Percentiles rank a stretch among this genome's conserved stretches.
Evolutionary conservation across 2,888 invertebrate genomes (phyloP).

Genomic region (Torymus tubicola): DNA sequence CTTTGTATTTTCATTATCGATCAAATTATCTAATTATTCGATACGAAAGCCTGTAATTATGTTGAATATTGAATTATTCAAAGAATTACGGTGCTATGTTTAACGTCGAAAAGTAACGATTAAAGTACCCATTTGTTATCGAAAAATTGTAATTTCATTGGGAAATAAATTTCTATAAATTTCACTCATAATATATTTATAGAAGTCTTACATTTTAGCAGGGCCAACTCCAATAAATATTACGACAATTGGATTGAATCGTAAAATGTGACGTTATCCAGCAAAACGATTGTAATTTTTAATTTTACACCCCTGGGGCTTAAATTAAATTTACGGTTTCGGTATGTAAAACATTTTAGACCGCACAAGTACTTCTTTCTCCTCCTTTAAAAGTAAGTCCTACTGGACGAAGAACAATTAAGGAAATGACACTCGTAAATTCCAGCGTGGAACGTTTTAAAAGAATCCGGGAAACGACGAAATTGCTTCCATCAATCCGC

Average conservation of each 20-base stretch:
- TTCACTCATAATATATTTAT: too few species aligned
- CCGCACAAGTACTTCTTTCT: conserved; percentile 63
- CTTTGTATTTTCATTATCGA: too few species aligned
- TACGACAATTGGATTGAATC: conserved; percentile 8
- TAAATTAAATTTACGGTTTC: conserved; percentile 52
- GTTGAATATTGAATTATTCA: too few species aligned
- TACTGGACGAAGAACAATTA: conserved; percentile 67
- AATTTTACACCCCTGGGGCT: conserved; percentile 21
- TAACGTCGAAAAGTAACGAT: too few species aligned
- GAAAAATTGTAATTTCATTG: too few species aligned
- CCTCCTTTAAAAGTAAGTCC: conserved; percentile 65
- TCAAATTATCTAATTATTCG: too few species aligned
- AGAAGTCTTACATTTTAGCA: too few species aligned
- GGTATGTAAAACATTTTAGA: conserved; percentile 57
- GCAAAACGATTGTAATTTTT: conserved; percentile 33
- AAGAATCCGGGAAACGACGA: conserved; percentile 64
- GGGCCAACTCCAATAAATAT: not conserved
- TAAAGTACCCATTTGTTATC: too few species aligned
- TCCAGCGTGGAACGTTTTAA: conserved; percentile 66
- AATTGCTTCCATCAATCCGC: conserved; percentile 73
- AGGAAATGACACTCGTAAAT: conserved; percentile 72
- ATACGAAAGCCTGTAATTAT: too few species aligned
- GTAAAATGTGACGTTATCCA: conserved; percentile 2
- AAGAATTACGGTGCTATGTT: too few species aligned
- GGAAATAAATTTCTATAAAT: too few species aligned